A percentile compares a stretch with the other conserved stretches of the same genome.
These are phyloP conservation scores for Chinchilla lanigera DNA, from an alignment of 2,113 vertebrate species.

Conservation along the genomic window DNA sequence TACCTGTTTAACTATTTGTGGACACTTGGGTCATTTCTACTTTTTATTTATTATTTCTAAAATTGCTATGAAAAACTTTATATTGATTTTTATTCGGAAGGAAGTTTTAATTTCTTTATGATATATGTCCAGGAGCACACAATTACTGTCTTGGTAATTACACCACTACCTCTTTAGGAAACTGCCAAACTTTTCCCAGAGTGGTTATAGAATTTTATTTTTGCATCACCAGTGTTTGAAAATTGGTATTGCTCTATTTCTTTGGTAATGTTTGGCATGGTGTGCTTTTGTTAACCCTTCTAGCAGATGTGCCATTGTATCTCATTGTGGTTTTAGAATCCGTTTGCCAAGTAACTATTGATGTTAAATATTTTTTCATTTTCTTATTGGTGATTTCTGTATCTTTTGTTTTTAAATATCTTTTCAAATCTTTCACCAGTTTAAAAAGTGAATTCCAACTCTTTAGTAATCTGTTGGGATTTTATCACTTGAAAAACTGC, in stretches of 20 bases:
- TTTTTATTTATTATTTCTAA: conserved; percentile 23
- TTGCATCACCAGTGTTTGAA: background rate
- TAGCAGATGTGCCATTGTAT: background rate
- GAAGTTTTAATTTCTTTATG: conserved; percentile 28
- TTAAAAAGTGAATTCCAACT: background rate
- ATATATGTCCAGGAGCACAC: background rate
- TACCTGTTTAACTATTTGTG: background rate
- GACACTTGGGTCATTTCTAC: background rate
- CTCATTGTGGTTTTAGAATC: conserved; percentile 18
- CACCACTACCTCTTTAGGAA: background rate
- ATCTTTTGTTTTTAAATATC: background rate
- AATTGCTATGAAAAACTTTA: background rate
- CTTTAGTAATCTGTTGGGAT: background rate
- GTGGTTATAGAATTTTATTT: background rate
- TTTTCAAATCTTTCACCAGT: conserved; percentile 9
- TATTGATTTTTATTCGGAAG: background rate
- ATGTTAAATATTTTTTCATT: conserved; percentile 13
- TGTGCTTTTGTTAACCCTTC: background rate
- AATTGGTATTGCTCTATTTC: background rate
- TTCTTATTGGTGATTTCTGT: background rate
- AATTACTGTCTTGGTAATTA: background rate
- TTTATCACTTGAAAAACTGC: background rate
- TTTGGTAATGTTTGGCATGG: background rate
- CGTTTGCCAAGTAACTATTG: conserved; percentile 21
- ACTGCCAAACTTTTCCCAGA: conserved; percentile 17